A percentile compares a stretch with the other conserved stretches of the same genome.
These are phyloP conservation scores for Sebastes minor DNA, from an alignment of 2,797 vertebrate species.

Conservation along the genomic window DNA sequence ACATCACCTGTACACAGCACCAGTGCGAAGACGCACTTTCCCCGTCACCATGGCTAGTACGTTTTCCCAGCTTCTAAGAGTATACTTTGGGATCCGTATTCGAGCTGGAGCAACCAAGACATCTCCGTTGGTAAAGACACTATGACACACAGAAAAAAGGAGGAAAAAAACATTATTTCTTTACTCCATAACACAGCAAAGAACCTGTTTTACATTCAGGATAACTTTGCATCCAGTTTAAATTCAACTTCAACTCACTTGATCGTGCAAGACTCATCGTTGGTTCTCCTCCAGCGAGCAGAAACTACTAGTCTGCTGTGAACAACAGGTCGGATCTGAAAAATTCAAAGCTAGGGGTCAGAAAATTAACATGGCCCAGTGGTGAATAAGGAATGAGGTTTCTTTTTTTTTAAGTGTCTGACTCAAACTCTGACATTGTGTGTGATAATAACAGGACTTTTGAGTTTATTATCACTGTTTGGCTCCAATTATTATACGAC, in stretches of 20 bases:
- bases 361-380: background rate
- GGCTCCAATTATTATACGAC: background rate
- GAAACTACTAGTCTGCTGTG: conserved; percentile 80
- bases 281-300: conserved; percentile 81
- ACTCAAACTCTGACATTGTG: background rate
- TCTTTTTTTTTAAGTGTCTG: background rate
- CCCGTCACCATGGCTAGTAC: conserved; percentile 80
- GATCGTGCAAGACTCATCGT: conserved; percentile 76
- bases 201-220: background rate
- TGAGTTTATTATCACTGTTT: background rate
- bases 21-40: conserved; percentile 75
- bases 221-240: conserved; percentile 14
- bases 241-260: conserved; percentile 76
- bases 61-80: conserved; percentile 76
- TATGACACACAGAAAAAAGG: conserved; percentile 38
- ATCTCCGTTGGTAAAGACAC: conserved; percentile 83
- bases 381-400: background rate
- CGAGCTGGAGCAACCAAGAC: conserved; percentile 72
- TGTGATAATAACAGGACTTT: background rate
- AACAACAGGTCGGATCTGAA: conserved; percentile 84
- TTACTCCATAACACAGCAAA: background rate
- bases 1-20: conserved; percentile 75
- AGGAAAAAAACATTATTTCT: background rate
- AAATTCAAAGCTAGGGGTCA: background rate
- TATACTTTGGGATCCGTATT: conserved; percentile 81